These are phyloP conservation scores for Drosophila ercepeae DNA, from an alignment of 1,140 invertebrate genomes.

Conservation along the genomic window DNA sequence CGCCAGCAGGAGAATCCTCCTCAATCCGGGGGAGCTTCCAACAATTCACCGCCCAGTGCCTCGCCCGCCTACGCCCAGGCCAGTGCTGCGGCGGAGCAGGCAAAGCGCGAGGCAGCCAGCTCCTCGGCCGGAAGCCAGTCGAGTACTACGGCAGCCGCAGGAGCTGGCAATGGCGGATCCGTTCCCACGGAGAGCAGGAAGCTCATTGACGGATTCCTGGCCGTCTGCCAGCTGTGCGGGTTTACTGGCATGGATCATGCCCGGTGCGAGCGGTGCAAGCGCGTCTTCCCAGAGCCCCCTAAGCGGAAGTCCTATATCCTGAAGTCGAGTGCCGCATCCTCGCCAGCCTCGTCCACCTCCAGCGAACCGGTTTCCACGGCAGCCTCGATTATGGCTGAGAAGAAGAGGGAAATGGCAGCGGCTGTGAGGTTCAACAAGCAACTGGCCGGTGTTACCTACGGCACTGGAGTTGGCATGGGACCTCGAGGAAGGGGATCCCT, in stretches of 20 bases:
- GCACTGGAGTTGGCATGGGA: conserved; percentile 15
- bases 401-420: conserved; percentile 53
- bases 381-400: conserved; percentile 72
- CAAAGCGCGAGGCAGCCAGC: conserved; percentile 52
- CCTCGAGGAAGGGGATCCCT: conserved; percentile 50
- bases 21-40: neutral
- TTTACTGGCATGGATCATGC: conserved; percentile 89
- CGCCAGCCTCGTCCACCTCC: conserved; percentile 51
- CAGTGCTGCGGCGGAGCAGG: conserved; percentile 43
- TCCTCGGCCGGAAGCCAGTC: conserved; percentile 9
- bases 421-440: conserved; percentile 29
- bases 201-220: conserved; percentile 88
- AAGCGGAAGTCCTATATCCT: conserved; percentile 85
- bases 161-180: conserved; percentile 69
- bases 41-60: conserved; percentile 9
- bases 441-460: conserved; percentile 16
- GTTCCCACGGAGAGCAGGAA: conserved; percentile 82
- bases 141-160: conserved; percentile 19
- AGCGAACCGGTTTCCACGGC: conserved; percentile 38
- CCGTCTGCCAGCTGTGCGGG: conserved; percentile 89
- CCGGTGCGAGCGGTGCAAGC: conserved; percentile 87
- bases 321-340: conserved; percentile 44
- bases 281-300: conserved; percentile 86
- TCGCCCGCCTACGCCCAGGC: conserved; percentile 45
- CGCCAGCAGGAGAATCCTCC: conserved; percentile 61